Evolutionary conservation across 2,888 invertebrate genomes (phyloP), one percentile per base, ranked within the genome.

Genomic region (Chaetogeoica ovagalla): DNA sequence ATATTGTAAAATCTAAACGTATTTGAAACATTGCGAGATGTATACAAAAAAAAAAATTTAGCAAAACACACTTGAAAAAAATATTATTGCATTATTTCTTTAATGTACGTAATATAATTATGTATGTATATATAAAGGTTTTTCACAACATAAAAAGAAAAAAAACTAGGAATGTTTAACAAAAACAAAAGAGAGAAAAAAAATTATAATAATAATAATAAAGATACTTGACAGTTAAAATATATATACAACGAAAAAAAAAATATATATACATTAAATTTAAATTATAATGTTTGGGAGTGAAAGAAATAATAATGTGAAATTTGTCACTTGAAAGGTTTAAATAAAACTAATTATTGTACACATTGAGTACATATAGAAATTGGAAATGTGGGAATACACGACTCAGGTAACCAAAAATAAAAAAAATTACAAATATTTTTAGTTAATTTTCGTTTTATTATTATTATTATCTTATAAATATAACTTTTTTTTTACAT

Each of bases 51-150:
- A 69, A 69, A 57, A 39, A 57, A 75, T 13, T 8, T 43, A 75
- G 55, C 7, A 68, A 68, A 75, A 48, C 48, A 48, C 66, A 15
- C 59, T 43, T 23, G 30, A 21, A n/a, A 39, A 8, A 30, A 68
- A 68, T 76, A 68, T 76, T 76, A 68, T 76, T 76, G 68, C 68
- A 68, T 76, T 76, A 76, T 60, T 68, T 76, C 76, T 76, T 76
- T 76, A 76, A 76, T 76, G 57, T 68, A 76, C 2, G 68, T 68
- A 60, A 76, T 68, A 74, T 65, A 70, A 37, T 65, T 55, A 65
- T 74, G 55, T 65, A 39, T 57, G n/a, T 66, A 60, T 55, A 48
- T 72, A 60, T 62, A 72, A 72, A 72, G 43, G 68, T 57, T 76
- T 72, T 76, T 48, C 43, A 76, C 76, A 75, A 65, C 23, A 72